Base-by-base conservation (phyloP, 2,113 vertebrate species). In the Zeus faber region DNA sequence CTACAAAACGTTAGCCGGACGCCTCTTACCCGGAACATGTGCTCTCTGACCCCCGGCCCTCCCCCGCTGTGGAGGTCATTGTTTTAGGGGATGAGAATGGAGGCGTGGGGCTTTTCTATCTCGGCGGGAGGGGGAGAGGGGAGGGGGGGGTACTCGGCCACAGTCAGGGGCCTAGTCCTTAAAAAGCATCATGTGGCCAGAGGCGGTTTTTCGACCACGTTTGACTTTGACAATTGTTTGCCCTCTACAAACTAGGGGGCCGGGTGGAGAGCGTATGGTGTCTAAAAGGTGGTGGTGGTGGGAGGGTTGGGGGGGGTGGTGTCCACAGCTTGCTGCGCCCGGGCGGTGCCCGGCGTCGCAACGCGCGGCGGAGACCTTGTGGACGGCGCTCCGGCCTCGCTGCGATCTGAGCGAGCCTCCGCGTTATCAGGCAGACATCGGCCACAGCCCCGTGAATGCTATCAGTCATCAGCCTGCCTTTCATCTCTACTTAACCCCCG, bases 391-490 rank as follows among this genome's bases (percentile, higher is more conserved):
- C 33, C 13, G 27, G 27, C 27, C 9, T 5, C 27, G 8, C 9
- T 4, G 27, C 27, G 4, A 29, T 9, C 27, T 29, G n/a, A 29
- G 27, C 27, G 4, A 29, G 27, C 27, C 24, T 76, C 52, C 70
- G 58, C 62, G 62, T 85, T 82, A 85, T 85, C 79, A 73, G 70
- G 47, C 69, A 58, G 77, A 59, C 77, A 83, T 84, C 81, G 81
- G 76, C 58, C 49, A 48, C 62, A 80, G 74, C 49, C 60, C 65
- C 40, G 76, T 80, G 76, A 84, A 79, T 76, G 76, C 70, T 84
- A 83, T 83, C 82, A 78, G 65, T 80, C 79, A 79, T 85, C 76
- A 82, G 79, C 41, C 27, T 3, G 49, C 71, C 84, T 88, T 86
- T 88, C 72, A 82, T 85, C 81, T 81, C 43, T 48, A 4, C 74